These are phyloP conservation scores for Eilema sororculum DNA, from an alignment of 2,888 invertebrate species.

Conservation along the genomic window DNA sequence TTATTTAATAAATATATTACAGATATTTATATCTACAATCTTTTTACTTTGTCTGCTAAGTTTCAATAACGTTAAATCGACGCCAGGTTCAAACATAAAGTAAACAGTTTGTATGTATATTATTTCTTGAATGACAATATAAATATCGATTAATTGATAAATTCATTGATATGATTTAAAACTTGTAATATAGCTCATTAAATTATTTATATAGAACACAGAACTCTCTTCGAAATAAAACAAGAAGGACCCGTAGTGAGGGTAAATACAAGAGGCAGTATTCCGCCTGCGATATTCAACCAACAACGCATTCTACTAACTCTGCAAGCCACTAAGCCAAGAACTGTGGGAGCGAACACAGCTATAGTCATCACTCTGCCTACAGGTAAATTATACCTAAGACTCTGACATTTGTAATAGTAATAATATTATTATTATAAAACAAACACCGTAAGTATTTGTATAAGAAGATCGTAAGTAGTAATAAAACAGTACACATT, in stretches of 20 bases:
- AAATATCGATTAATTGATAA: too few relatives aligned
- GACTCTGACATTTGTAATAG: too few relatives aligned
- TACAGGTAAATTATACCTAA: constrained; percentile 56
- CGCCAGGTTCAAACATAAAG: too few relatives aligned
- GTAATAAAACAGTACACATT: too few relatives aligned
- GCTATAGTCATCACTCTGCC: constrained; percentile 66
- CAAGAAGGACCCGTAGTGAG: constrained; percentile 49
- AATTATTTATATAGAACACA: constrained; percentile 57
- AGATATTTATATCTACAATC: neutral
- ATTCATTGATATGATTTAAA: too few relatives aligned
- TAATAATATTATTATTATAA: too few relatives aligned
- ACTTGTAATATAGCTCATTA: too few relatives aligned
- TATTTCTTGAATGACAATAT: too few relatives aligned
- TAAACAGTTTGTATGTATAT: too few relatives aligned
- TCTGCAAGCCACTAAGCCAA: constrained; percentile 63
- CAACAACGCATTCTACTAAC: constrained; percentile 60
- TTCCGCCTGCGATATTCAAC: constrained; percentile 62
- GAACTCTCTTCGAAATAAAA: constrained; percentile 51
- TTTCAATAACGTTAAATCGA: too few relatives aligned
- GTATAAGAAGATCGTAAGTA: too few relatives aligned
- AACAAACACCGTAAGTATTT: neutral
- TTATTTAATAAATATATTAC: neutral
- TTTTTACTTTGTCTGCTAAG: too few relatives aligned
- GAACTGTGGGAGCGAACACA: constrained; percentile 71
- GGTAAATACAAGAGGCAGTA: constrained; percentile 42